Evolutionary conservation across 2,113 vertebrate genomes (phyloP), one percentile per base, ranked within the genome.

Genomic region (Nematolebias whitei): DNA sequence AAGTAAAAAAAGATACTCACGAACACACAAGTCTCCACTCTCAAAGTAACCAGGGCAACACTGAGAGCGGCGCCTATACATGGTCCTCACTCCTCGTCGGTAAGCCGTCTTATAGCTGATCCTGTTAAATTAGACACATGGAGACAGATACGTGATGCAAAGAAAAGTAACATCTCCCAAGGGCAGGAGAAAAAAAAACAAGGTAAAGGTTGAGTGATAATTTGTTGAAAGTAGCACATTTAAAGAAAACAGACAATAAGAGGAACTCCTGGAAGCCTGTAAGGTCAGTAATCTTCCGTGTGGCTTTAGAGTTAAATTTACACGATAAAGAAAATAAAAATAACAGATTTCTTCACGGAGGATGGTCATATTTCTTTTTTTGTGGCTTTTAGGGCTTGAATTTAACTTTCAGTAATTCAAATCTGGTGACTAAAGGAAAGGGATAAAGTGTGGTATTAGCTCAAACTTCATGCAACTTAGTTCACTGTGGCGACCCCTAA

Each of bases 91-190:
- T 55, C 97, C 96, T 16, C 98, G 92, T 66, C 97, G 95, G 84
- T 99, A 99, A 0, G 98, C 97, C 2, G 96, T 98, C 89, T 99
- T 99, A 86, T 99, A 99, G 88, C 97, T 99, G 92, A 98, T 98
- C 92, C 98, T 99, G 90, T 54, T 72, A 88, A 60, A 86, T 86
- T 63, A 76, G 78, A 66, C 74, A 87, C 58, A 80, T 50, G 13
- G 32, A 71, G 78, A 81, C 26, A 71, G 63, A 49, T 39, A 55
- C 14, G 48, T 64, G 76, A 77, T 58, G 56, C 59, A 58, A 59
- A 60, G 49, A 65, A 38, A 63, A 63, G 52, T 39, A 81, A 68
- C 71, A 50, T 67, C 67, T 48, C 45, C 72, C 62, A 87, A 85
- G 80, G 83, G 45, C 76, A 79, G 38, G n/a, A n/a, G 13, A 54